These are phyloP conservation scores for Syncerus caffer DNA, from an alignment of 2,797 vertebrate species.

Conservation along the genomic window DNA sequence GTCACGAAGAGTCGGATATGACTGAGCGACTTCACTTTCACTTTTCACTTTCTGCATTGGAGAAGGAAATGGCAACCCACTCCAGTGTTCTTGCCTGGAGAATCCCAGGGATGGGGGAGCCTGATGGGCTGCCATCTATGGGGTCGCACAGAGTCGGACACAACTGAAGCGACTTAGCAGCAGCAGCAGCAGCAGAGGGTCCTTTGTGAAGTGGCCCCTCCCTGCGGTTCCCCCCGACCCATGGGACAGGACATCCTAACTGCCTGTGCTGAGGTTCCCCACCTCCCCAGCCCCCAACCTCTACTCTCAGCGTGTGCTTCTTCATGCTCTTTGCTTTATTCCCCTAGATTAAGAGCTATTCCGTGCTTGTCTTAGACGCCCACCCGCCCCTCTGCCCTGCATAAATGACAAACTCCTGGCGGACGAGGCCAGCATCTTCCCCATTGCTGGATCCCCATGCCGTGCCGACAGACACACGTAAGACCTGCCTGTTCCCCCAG, in stretches of 20 bases:
- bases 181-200: no score
- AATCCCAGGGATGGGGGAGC: no score
- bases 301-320: not conserved
- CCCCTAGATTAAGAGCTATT: not conserved
- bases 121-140: no score
- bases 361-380: not conserved
- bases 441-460: not conserved
- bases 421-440: not conserved
- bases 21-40: no score
- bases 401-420: not conserved
- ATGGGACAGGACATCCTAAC: not conserved
- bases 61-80: no score
- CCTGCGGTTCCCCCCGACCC: not conserved
- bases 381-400: not conserved
- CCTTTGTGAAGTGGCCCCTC: no score
- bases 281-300: not conserved
- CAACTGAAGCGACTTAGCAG: no score
- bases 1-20: no score
- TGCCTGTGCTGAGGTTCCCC: not conserved
- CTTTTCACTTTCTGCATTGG: no score
- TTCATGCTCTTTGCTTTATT: not conserved
- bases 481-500: not conserved
- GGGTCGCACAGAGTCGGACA: no score
- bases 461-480: not conserved
- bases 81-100: no score